Conservation (phyloP, 2,888 invertebrate species). For the Thysanoteuthis rhombus region DNA sequence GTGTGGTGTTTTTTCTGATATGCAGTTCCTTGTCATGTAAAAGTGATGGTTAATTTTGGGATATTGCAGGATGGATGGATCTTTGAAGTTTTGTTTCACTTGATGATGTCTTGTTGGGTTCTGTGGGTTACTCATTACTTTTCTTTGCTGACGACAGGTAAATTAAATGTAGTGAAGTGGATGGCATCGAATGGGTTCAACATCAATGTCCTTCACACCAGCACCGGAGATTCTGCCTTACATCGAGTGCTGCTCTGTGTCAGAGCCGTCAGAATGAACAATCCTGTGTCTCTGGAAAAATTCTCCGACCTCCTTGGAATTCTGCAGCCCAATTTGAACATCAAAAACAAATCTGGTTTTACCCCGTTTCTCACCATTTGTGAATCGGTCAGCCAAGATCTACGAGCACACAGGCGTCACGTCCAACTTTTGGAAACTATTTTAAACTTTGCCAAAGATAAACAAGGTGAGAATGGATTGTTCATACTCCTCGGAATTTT, state of each 20-base stretch:
- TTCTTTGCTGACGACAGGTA: not conserved
- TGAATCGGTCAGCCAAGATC: not conserved
- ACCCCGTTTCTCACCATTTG: slow-evolving; percentile 17
- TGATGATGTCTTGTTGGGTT: too few species aligned
- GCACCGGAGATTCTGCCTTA: slow-evolving; percentile 25
- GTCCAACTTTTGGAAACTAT: not conserved
- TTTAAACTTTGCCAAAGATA: slow-evolving; percentile 20
- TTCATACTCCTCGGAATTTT: not conserved
- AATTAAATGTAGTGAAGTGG: slow-evolving; percentile 28
- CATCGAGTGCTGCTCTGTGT: slow-evolving; percentile 24
- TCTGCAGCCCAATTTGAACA: not conserved
- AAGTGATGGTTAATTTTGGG: too few species aligned
- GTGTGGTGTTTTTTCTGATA: too few species aligned
- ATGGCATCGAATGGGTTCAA: not conserved
- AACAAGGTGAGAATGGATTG: not conserved
- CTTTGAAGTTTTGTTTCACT: too few species aligned
- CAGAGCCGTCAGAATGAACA: not conserved
- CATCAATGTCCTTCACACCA: not conserved
- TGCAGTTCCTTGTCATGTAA: too few species aligned
- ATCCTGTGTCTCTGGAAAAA: slow-evolving; percentile 17
- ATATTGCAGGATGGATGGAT: too few species aligned
- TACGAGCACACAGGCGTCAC: not conserved
- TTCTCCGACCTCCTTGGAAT: slow-evolving; percentile 16
- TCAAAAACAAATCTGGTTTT: slow-evolving; percentile 18
- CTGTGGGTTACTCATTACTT: not conserved